These are phyloP conservation scores for Oreamnos americanus DNA, from an alignment of 2,113 vertebrate species.

Conservation along the genomic window DNA sequence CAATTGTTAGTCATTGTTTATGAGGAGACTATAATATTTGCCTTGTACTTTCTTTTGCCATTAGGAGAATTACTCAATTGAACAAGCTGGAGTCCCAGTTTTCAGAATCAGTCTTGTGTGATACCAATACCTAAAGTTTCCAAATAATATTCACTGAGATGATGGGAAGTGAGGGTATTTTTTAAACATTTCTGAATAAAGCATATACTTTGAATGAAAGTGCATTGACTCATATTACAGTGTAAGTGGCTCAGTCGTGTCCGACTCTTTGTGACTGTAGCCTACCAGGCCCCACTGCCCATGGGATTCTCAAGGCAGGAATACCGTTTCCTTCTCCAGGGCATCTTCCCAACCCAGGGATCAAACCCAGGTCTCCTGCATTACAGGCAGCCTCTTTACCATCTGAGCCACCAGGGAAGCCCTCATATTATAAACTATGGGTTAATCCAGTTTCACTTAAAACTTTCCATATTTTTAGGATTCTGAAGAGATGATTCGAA, in stretches of 20 bases:
- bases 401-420: neutral
- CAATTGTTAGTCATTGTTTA: conserved; percentile 46
- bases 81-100: neutral
- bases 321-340: neutral
- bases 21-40: neutral
- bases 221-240: neutral
- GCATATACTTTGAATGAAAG: neutral
- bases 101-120: neutral
- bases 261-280: neutral
- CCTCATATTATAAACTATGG: neutral
- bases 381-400: neutral
- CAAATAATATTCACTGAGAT: neutral
- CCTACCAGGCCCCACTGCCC: neutral
- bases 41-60: neutral
- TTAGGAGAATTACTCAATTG: neutral
- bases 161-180: neutral
- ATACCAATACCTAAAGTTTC: neutral
- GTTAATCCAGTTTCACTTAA: neutral
- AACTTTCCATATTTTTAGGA: neutral
- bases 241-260: neutral
- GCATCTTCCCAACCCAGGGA: neutral
- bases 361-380: neutral
- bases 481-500: neutral
- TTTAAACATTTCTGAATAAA: neutral
- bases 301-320: neutral